Evolutionary conservation across 2,797 vertebrate species (phyloP).

Genomic region (Fistularia commersonii): DNA sequence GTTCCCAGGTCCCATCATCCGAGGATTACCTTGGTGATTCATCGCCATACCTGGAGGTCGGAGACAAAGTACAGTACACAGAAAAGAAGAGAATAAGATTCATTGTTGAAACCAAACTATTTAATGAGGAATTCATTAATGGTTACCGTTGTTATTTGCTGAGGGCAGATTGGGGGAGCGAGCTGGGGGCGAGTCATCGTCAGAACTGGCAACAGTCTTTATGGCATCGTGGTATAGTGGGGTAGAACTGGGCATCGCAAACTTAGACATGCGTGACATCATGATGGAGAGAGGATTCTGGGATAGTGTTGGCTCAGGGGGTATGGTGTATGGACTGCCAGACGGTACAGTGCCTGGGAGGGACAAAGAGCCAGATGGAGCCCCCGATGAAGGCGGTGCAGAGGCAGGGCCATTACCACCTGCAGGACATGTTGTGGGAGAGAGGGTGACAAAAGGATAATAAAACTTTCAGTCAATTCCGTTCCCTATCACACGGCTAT

Average conservation of each 20-base stretch:
- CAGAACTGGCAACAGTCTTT: slow-evolving; percentile 98
- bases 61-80: slow-evolving; percentile 5
- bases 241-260: slow-evolving; percentile 98
- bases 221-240: slow-evolving; percentile 99
- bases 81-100: background rate
- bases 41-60: slow-evolving; percentile 86
- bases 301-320: slow-evolving; percentile 95
- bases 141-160: slow-evolving; percentile 91
- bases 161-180: slow-evolving; percentile 96
- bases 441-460: slow-evolving; percentile 17
- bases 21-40: slow-evolving; percentile 93
- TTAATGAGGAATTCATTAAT: background rate
- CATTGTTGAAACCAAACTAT: background rate
- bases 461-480: slow-evolving; percentile 5
- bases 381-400: slow-evolving; percentile 82
- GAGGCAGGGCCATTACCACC: slow-evolving; percentile 90
- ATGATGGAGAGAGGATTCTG: slow-evolving; percentile 99
- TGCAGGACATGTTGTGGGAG: slow-evolving; percentile 44
- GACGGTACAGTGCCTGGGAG: slow-evolving; percentile 91
- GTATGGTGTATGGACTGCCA: slow-evolving; percentile 93
- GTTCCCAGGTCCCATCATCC: slow-evolving; percentile 94
- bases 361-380: slow-evolving; percentile 84
- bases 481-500: background rate
- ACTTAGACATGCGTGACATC: slow-evolving; percentile 99
- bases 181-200: slow-evolving; percentile 96